Conservation (phyloP, 1,140 invertebrate species). For the Ericerus pela region DNA sequence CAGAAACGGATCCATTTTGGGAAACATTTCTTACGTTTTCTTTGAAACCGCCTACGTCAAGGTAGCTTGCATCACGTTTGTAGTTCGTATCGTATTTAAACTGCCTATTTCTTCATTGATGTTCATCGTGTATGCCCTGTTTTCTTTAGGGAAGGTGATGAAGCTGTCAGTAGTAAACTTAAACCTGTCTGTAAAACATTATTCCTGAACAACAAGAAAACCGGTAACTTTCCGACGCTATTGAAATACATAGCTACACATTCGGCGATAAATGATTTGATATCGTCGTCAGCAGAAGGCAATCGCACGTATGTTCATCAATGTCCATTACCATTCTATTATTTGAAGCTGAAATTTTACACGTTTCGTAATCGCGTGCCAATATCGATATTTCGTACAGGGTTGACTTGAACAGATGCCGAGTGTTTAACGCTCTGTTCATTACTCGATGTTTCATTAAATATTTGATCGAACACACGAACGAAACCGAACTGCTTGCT, state of each 20-base stretch:
- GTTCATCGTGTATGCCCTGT: constrained; percentile 11
- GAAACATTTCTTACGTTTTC: constrained; percentile 82
- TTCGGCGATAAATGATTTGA: background rate
- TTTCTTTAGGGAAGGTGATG: constrained; percentile 52
- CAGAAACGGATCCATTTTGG: constrained; percentile 86
- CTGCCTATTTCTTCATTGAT: background rate
- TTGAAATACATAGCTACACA: constrained; percentile 53
- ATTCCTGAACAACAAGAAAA: constrained; percentile 60
- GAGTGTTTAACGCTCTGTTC: constrained; percentile 85
- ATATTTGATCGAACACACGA: constrained; percentile 67
- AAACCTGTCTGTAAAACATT: constrained; percentile 56
- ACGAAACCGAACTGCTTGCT: constrained; percentile 54
- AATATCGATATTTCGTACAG: background rate
- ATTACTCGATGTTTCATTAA: constrained; percentile 77
- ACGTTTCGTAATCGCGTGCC: background rate
- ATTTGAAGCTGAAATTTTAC: too few relatives aligned
- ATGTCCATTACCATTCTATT: too few relatives aligned
- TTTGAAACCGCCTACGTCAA: constrained; percentile 56
- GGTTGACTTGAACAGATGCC: constrained; percentile 70
- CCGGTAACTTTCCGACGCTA: constrained; percentile 74
- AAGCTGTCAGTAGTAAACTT: constrained; percentile 61
- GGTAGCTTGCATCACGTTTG: constrained; percentile 36
- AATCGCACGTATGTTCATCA: background rate
- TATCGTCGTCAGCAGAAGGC: background rate
- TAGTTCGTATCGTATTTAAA: background rate